Percentiles rank a stretch among this genome's conserved stretches.
Conservation (phyloP, 2,888 invertebrate species). For the Sinelater perroti region DNA sequence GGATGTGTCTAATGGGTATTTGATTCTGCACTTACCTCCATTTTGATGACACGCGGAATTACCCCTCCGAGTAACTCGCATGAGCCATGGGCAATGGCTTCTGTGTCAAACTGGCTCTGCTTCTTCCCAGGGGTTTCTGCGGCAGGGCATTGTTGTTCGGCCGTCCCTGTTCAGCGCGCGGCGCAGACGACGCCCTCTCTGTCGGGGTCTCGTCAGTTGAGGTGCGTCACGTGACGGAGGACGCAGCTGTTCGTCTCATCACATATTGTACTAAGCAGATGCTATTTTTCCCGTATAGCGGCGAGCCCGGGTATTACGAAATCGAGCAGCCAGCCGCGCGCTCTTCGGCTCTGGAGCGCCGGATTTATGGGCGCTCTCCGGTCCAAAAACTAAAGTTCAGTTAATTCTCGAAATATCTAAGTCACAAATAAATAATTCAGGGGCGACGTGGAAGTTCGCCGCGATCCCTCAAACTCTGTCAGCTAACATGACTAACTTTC, state of each 20-base stretch:
- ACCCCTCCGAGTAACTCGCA: constrained; percentile 38
- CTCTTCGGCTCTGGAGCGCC: constrained; percentile 5
- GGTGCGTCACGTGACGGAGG: constrained; percentile 43
- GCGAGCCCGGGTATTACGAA: constrained; percentile 16
- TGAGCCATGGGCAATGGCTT: constrained; percentile 47
- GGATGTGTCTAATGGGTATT: constrained; percentile 5
- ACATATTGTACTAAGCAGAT: constrained; percentile 39
- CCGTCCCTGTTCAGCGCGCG: constrained; percentile 26
- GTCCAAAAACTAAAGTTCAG: constrained; percentile 34
- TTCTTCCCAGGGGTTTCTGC: constrained; percentile 40
- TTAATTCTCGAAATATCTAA: constrained; percentile 37
- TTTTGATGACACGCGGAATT: constrained; percentile 44
- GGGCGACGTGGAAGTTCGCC: constrained; percentile 30
- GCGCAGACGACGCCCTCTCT: constrained; percentile 26
- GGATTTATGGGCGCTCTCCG: constrained; percentile 31
- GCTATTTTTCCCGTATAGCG: constrained; percentile 30
- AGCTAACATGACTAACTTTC: constrained; percentile 40
- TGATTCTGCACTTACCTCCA: constrained; percentile 47
- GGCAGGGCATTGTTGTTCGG: constrained; percentile 29
- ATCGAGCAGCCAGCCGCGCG: constrained; percentile 4
- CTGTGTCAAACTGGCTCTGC: constrained; percentile 47
- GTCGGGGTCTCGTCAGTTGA: constrained; percentile 38
- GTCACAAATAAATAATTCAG: constrained; percentile 38
- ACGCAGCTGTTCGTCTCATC: constrained; percentile 48
- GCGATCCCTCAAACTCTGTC: constrained; percentile 37